Evolutionary conservation across 2,797 vertebrate genomes (phyloP).

Genomic region (Holocentrus rufus): DNA sequence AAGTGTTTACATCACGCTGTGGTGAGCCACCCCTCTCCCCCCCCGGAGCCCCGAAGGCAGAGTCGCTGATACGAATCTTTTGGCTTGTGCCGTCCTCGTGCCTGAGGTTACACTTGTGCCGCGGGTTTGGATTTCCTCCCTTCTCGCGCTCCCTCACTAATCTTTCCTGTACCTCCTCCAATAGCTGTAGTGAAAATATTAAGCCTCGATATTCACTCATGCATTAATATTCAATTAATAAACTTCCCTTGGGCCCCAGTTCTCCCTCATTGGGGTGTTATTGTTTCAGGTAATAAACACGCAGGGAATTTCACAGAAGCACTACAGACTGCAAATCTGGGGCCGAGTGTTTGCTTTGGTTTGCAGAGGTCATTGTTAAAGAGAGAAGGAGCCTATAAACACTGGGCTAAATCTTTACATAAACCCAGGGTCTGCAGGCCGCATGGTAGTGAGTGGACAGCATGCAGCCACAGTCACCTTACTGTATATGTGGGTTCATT

Average conservation of each 20-base stretch:
- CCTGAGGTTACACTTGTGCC: no score
- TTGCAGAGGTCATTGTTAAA: slow-evolving; percentile 5
- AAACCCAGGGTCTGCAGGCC: not conserved
- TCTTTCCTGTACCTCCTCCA: not conserved
- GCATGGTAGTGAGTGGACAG: not conserved
- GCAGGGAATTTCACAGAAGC: slow-evolving; percentile 17
- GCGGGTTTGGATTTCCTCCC: not conserved
- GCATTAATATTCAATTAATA: not conserved
- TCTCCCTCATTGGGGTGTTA: not conserved
- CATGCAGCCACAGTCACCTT: no score
- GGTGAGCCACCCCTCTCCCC: no score
- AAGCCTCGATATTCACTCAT: not conserved
- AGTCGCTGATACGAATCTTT: not conserved
- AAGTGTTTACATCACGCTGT: no score
- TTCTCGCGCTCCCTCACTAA: not conserved
- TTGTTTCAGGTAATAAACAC: slow-evolving; percentile 2
- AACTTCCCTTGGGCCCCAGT: not conserved
- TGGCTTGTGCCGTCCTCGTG: not conserved
- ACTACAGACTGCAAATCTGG: not conserved
- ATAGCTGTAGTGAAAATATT: not conserved
- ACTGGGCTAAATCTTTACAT: not conserved
- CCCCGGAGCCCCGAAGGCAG: not conserved
- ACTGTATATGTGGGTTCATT: not conserved
- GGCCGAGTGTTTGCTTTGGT: slow-evolving; percentile 11
- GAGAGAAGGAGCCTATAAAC: not conserved